phyloP scores from a whole-genome alignment of 2,888 invertebrate species.

The Ophonus ardosiacus region DNA sequence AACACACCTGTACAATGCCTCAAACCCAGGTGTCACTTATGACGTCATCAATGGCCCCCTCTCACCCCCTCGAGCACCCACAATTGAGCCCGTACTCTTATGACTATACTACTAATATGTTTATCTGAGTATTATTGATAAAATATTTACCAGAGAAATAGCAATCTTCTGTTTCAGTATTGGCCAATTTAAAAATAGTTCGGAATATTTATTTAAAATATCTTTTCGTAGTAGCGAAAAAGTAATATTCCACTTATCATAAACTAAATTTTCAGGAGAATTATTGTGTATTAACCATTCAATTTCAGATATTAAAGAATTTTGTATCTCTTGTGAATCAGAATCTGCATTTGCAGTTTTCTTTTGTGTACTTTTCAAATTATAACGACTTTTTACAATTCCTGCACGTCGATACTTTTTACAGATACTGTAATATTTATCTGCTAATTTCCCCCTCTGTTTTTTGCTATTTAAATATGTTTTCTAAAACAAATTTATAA shows the following conservation, averaged over 20 bases:
- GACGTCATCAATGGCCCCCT: too few species aligned
- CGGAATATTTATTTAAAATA: background rate
- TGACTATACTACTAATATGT: too few species aligned
- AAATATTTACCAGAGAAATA: background rate
- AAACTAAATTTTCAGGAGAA: background rate
- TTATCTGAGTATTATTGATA: too few species aligned
- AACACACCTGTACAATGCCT: too few species aligned
- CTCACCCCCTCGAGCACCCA: too few species aligned
- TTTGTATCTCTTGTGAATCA: too few species aligned
- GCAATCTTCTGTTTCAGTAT: background rate
- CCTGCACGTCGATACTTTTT: background rate
- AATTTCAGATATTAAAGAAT: background rate
- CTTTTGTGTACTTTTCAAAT: background rate
- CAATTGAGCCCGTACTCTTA: too few species aligned
- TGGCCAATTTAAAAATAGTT: background rate
- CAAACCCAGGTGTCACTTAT: too few species aligned
- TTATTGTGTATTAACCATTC: background rate
- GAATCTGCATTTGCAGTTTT: background rate
- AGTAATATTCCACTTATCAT: background rate
- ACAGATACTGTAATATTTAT: background rate
- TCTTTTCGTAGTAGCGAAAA: background rate
- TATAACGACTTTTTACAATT: background rate
- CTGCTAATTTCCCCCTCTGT: background rate
- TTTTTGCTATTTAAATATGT: background rate
- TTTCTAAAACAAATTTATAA: background rate